Evolutionary conservation across 2,113 vertebrate species (phyloP).

Genomic region (Meleagris gallopavo): DNA sequence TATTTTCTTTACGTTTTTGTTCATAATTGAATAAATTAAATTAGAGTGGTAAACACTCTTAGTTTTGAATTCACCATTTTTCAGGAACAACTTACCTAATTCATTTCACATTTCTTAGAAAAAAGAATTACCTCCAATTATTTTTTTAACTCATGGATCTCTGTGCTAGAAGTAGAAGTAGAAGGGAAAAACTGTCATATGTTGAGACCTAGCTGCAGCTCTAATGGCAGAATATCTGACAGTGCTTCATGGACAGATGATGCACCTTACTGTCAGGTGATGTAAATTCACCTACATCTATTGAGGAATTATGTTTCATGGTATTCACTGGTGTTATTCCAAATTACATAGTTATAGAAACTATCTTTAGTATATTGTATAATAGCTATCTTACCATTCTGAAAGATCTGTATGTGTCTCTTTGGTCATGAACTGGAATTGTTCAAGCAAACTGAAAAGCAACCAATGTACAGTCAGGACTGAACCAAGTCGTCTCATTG

Average conservation of each 20-base stretch:
- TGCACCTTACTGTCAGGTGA: background rate
- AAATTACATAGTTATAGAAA: background rate
- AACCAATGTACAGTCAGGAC: conserved; percentile 63
- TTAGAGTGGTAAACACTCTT: background rate
- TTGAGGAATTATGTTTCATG: background rate
- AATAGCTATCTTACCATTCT: conserved; percentile 75
- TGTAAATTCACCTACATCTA: background rate
- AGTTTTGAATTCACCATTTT: background rate
- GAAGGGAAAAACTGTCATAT: background rate
- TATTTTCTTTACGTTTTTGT: background rate
- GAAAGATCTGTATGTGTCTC: conserved; percentile 22
- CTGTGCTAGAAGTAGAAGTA: background rate
- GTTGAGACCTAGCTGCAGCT: background rate
- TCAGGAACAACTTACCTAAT: background rate
- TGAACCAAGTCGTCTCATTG: conserved; percentile 45
- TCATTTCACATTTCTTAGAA: background rate
- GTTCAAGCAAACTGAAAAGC: conserved; percentile 76
- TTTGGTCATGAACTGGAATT: conserved; percentile 72
- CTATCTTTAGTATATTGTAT: background rate
- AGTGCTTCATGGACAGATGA: background rate
- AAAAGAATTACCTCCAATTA: background rate
- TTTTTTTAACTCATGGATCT: background rate
- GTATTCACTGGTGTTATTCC: background rate
- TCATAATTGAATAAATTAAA: background rate
- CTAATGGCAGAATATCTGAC: background rate